These are phyloP conservation scores for Hypsopygia costalis DNA, from an alignment of 2,888 invertebrate species.

Conservation along the genomic window DNA sequence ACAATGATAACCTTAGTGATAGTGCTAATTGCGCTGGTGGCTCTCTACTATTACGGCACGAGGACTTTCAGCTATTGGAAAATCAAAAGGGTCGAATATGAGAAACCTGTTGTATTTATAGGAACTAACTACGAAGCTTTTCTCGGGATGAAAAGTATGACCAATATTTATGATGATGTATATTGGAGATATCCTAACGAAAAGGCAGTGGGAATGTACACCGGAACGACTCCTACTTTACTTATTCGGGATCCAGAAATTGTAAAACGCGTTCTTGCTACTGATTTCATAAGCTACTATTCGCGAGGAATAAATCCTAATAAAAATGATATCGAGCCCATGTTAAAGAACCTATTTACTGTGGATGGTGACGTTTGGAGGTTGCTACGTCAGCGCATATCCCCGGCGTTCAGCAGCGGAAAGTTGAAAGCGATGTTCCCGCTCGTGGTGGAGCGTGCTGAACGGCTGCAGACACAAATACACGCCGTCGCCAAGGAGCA, in stretches of 20 bases:
- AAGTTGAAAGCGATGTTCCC: conserved; percentile 58
- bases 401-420: conserved; percentile 52
- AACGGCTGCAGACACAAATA: conserved; percentile 37
- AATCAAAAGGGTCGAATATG: conserved; percentile 36
- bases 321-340: conserved; percentile 38
- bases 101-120: conserved; percentile 33
- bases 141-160: conserved; percentile 30
- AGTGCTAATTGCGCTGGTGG: conserved; percentile 19
- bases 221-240: conserved; percentile 32
- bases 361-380: conserved; percentile 55
- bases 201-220: conserved; percentile 41
- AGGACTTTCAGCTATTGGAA: conserved; percentile 41
- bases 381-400: conserved; percentile 49
- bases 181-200: conserved; percentile 47
- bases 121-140: conserved; percentile 31
- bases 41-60: conserved; percentile 35
- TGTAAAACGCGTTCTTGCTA: conserved; percentile 34
- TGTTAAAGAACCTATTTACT: conserved; percentile 47
- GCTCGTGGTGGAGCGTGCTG: conserved; percentile 46
- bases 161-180: conserved; percentile 30
- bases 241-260: conserved; percentile 46
- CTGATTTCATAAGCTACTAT: conserved; percentile 40
- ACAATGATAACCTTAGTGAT: conserved; percentile 11
- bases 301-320: conserved; percentile 36
- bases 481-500: conserved; percentile 25